Conservation (phyloP, 2,888 invertebrate species). For the Ephialtes manifestator region DNA sequence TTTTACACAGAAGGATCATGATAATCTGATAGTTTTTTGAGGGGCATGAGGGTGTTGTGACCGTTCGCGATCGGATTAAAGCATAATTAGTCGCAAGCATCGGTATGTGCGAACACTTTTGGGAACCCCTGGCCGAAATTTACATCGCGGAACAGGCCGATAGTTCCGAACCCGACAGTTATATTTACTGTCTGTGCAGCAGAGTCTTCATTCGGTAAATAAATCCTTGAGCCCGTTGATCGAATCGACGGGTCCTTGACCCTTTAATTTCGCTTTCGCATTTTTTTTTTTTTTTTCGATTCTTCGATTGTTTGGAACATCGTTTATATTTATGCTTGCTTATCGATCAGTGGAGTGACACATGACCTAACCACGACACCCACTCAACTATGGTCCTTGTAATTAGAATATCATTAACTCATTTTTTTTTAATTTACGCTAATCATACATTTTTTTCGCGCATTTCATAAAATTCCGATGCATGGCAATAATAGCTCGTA, state of each 20-base stretch:
- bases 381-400: slow-evolving; percentile 55
- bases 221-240: slow-evolving; percentile 11
- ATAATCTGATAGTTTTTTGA: slow-evolving; percentile 69
- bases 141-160: slow-evolving; percentile 86
- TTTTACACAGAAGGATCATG: slow-evolving; percentile 72
- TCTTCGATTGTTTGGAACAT: slow-evolving; percentile 36
- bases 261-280: slow-evolving; percentile 23
- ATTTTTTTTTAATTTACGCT: slow-evolving; percentile 19
- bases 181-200: slow-evolving; percentile 90
- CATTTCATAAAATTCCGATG: background rate
- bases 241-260: slow-evolving; percentile 5
- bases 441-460: slow-evolving; percentile 12
- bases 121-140: slow-evolving; percentile 91
- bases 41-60: slow-evolving; percentile 77
- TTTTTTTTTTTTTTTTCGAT: slow-evolving; percentile 46
- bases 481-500: background rate
- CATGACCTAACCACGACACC: slow-evolving; percentile 81
- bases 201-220: slow-evolving; percentile 90
- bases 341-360: slow-evolving; percentile 81
- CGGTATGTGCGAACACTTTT: slow-evolving; percentile 87
- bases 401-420: slow-evolving; percentile 45
- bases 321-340: slow-evolving; percentile 57
- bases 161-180: slow-evolving; percentile 87
- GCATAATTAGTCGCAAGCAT: slow-evolving; percentile 20
- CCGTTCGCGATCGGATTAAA: slow-evolving; percentile 64